Evolutionary conservation across 2,113 vertebrate species (phyloP).

Genomic region (Larimichthys polyactis): DNA sequence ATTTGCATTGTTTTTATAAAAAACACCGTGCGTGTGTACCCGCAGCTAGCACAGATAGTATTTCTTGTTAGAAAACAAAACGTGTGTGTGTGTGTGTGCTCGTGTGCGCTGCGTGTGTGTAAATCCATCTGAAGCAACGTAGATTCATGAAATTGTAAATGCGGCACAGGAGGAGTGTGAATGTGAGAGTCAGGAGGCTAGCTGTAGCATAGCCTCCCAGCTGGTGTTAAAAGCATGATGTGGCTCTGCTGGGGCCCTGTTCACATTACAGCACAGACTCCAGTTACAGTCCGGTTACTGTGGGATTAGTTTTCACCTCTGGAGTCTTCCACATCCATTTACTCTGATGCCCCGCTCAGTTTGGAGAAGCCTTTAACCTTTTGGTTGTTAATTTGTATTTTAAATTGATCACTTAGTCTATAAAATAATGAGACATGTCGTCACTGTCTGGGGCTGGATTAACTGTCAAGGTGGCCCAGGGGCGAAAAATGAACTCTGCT

Average conservation of each 20-base stretch:
- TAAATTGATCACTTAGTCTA: not conserved
- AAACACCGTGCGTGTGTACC: not conserved
- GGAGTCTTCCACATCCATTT: not conserved
- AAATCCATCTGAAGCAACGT: too few relatives aligned
- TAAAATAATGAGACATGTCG: not conserved
- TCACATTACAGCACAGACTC: slow-evolving; percentile 66
- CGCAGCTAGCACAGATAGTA: too few relatives aligned
- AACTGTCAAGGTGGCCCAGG: not conserved
- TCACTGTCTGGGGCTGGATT: not conserved
- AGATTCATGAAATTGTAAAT: not conserved
- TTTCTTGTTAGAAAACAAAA: not conserved
- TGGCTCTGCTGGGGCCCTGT: slow-evolving; percentile 18
- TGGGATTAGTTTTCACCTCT: slow-evolving; percentile 53
- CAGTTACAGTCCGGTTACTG: slow-evolving; percentile 61
- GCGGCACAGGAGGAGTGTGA: not conserved
- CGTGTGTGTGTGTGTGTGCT: not conserved
- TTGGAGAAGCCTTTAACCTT: not conserved
- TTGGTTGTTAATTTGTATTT: not conserved
- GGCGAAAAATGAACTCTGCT: not conserved
- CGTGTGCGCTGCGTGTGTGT: too few relatives aligned
- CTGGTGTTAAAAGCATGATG: slow-evolving; percentile 36
- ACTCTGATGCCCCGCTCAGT: not conserved
- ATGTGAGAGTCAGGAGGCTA: not conserved
- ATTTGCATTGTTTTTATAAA: not conserved
- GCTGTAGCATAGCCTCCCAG: slow-evolving; percentile 32